Evolutionary conservation across 2,113 vertebrate species (phyloP).

Genomic region (Nematolebias whitei): DNA sequence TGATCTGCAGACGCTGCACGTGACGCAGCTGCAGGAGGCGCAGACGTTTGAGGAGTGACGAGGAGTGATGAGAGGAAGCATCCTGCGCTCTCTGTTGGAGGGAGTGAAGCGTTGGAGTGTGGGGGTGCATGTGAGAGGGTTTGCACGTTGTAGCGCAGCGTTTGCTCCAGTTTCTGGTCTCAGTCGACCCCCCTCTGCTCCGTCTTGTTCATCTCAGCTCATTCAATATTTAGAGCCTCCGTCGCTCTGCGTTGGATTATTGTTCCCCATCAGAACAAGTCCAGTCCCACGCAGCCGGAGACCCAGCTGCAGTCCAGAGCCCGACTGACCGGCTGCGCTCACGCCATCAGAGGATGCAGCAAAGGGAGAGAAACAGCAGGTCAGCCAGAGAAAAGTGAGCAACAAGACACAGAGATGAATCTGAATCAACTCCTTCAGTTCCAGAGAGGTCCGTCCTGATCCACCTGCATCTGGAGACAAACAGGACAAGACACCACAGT

Average conservation of each 20-base stretch:
- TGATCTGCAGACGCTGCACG: slow-evolving; percentile 8
- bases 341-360: too few relatives aligned
- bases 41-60: not conserved
- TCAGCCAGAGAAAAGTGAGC: too few relatives aligned
- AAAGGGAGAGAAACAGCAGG: too few relatives aligned
- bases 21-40: not conserved
- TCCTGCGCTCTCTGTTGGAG: not conserved
- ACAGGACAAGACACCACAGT: too few relatives aligned
- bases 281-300: too few relatives aligned
- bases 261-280: not conserved
- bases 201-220: slow-evolving; percentile 44
- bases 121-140: slow-evolving; percentile 8
- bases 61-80: not conserved
- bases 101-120: not conserved
- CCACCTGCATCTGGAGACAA: too few relatives aligned
- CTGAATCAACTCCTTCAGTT: too few relatives aligned
- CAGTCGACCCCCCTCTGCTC: not conserved
- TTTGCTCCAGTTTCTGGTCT: slow-evolving; percentile 49
- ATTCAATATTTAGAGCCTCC: slow-evolving; percentile 47
- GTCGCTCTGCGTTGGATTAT: slow-evolving; percentile 20
- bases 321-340: too few relatives aligned
- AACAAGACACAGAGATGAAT: too few relatives aligned
- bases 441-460: too few relatives aligned
- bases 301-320: not conserved
- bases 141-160: slow-evolving; percentile 7